Percentiles rank a stretch among this genome's conserved stretches.
Conservation (phyloP, 2,113 vertebrate species). For the Varanus salvator region DNA sequence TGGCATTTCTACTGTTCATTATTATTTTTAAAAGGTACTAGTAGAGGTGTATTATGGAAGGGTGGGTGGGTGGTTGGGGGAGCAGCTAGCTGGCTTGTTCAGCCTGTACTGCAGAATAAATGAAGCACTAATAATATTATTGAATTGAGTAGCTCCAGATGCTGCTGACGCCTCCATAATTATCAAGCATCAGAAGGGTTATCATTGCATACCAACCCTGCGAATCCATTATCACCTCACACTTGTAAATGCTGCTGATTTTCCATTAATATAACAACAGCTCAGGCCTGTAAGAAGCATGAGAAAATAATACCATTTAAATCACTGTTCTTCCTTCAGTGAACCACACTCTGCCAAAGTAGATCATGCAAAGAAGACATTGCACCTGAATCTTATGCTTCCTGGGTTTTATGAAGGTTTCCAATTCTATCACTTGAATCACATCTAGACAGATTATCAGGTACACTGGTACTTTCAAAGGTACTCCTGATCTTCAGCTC, state of each 20-base stretch:
- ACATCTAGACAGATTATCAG: neutral
- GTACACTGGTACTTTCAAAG: neutral
- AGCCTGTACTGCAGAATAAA: constrained; percentile 44
- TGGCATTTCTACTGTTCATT: constrained; percentile 28
- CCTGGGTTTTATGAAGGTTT: neutral
- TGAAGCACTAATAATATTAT: constrained; percentile 59
- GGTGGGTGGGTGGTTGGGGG: no score
- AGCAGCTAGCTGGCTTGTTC: neutral
- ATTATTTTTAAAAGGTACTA: neutral
- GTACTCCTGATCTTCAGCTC: neutral
- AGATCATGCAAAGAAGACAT: neutral
- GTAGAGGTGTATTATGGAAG: neutral
- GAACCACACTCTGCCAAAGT: constrained; percentile 46
- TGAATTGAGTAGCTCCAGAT: constrained; percentile 61
- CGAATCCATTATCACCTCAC: constrained; percentile 65
- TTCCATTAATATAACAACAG: constrained; percentile 60
- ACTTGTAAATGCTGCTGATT: constrained; percentile 63
- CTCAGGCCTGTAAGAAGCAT: constrained; percentile 53
- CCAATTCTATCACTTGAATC: neutral
- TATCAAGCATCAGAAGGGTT: constrained; percentile 66
- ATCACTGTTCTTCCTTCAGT: constrained; percentile 43
- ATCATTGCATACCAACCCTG: constrained; percentile 62
- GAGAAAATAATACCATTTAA: constrained; percentile 63
- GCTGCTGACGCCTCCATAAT: constrained; percentile 61
- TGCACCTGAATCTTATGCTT: constrained; percentile 13